phyloP scores from a whole-genome alignment of 2,888 invertebrate genomes.

The Pantelozetes paolii region DNA sequence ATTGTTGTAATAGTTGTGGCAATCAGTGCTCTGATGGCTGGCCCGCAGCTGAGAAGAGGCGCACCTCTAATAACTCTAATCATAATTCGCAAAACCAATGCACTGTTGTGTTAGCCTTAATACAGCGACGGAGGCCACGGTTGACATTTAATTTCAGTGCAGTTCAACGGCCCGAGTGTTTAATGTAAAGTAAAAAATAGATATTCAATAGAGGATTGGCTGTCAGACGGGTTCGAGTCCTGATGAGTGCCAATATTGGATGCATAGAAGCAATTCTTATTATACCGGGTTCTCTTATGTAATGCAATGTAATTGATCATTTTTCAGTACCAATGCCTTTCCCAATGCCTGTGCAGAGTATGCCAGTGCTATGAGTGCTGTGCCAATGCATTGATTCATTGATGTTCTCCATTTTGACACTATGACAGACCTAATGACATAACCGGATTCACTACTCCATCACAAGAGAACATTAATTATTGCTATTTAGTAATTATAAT shows the following conservation, averaged over 20 bases:
- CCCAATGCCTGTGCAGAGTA: background rate
- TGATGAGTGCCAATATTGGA: conserved; percentile 19
- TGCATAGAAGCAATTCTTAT: conserved; percentile 2
- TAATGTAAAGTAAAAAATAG: conserved; percentile 14
- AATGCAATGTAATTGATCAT: conserved; percentile 20
- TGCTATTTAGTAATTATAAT: conserved; percentile 29
- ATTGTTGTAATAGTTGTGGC: conserved; percentile 26
- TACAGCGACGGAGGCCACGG: conserved; percentile 29
- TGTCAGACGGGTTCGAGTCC: conserved; percentile 16
- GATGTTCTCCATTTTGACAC: background rate
- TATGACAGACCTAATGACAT: conserved; percentile 32
- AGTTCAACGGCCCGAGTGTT: conserved; percentile 20
- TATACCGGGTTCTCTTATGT: background rate
- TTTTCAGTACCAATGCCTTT: background rate
- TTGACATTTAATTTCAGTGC: conserved; percentile 25
- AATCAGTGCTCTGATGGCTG: conserved; percentile 18
- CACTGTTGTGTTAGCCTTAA: conserved; percentile 29
- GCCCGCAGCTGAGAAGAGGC: conserved; percentile 31
- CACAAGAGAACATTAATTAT: conserved; percentile 25
- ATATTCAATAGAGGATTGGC: conserved; percentile 30
- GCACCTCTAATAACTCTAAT: conserved; percentile 23
- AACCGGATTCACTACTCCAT: conserved; percentile 27
- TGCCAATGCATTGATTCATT: background rate
- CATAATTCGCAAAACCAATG: conserved; percentile 29
- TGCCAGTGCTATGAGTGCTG: background rate